Percentiles rank a stretch among this genome's conserved stretches.
Conservation (phyloP, 2,888 invertebrate genomes). For the Drosophila robusta region DNA sequence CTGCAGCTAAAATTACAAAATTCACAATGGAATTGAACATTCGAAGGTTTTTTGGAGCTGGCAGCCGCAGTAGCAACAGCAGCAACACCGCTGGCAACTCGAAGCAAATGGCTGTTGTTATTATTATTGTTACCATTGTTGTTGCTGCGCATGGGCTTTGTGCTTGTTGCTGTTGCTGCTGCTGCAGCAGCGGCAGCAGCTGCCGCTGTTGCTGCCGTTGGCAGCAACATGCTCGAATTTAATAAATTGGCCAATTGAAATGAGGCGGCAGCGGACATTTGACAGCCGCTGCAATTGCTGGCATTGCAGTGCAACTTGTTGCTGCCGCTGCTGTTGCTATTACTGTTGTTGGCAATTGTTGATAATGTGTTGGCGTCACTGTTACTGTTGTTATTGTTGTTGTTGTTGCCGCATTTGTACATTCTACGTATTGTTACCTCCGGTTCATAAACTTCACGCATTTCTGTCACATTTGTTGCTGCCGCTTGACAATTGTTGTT, state of each 20-base stretch:
- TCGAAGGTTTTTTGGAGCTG: constrained; percentile 70
- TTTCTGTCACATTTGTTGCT: constrained; percentile 37
- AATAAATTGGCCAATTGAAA: constrained; percentile 83
- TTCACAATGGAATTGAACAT: constrained; percentile 83
- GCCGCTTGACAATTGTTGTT: constrained; percentile 34
- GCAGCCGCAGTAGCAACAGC: constrained; percentile 4
- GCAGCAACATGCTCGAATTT: constrained; percentile 80
- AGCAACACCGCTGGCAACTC: constrained; percentile 6
- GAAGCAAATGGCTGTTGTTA: constrained; percentile 23
- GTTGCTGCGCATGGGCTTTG: constrained; percentile 23
- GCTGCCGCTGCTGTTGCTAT: constrained; percentile 31
- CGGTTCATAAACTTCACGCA: constrained; percentile 80
- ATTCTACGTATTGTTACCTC: constrained; percentile 84
- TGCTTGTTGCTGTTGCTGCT: constrained; percentile 30
- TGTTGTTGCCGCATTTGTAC: constrained; percentile 82
- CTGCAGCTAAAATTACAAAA: constrained; percentile 85
- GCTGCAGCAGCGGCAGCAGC: constrained; percentile 20
- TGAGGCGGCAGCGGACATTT: constrained; percentile 82
- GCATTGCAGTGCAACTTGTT: constrained; percentile 53
- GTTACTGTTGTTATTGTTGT: constrained; percentile 19
- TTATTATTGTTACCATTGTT: constrained; percentile 30
- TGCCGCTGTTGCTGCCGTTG: constrained; percentile 54
- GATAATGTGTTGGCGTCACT: constrained; percentile 12
- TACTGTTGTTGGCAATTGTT: constrained; percentile 27
- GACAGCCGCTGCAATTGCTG: constrained; percentile 81